Evolutionary conservation across 1,140 invertebrate species (phyloP).

Genomic region (Drosophila erecta): DNA sequence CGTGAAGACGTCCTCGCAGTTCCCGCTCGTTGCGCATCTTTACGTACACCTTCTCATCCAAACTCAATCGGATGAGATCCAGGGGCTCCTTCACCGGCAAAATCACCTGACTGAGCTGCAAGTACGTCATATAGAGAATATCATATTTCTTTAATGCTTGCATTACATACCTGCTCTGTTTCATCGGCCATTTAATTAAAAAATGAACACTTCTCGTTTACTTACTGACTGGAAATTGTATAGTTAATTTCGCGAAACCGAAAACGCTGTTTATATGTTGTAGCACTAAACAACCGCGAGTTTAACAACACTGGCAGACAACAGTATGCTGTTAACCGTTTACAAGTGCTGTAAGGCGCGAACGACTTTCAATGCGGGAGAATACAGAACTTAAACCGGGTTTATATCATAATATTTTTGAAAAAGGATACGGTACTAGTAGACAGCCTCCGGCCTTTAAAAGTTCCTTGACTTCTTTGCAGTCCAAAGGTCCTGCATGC

Average conservation of each 20-base stretch:
- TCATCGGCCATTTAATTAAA: slow-evolving; percentile 71
- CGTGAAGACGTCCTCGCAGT: slow-evolving; percentile 95
- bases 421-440: slow-evolving; percentile 86
- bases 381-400: not conserved
- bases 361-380: not conserved
- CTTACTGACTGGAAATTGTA: slow-evolving; percentile 3
- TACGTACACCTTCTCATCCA: slow-evolving; percentile 99
- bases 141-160: slow-evolving; percentile 3
- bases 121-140: slow-evolving; percentile 16
- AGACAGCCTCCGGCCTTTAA: slow-evolving; percentile 81
- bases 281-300: slow-evolving; percentile 23
- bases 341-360: slow-evolving; percentile 19
- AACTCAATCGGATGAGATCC: slow-evolving; percentile 96
- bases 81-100: slow-evolving; percentile 98
- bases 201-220: slow-evolving; percentile 17
- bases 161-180: slow-evolving; percentile 77
- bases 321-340: slow-evolving; percentile 16
- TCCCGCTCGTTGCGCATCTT: slow-evolving; percentile 99
- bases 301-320: slow-evolving; percentile 20
- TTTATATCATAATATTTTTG: slow-evolving; percentile 6
- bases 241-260: slow-evolving; percentile 10
- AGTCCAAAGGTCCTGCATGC: slow-evolving; percentile 75
- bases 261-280: slow-evolving; percentile 26
- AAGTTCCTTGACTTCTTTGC: slow-evolving; percentile 78
- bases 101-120: slow-evolving; percentile 88